A percentile compares a stretch with the other conserved stretches of the same genome.
Conservation (phyloP, 2,113 vertebrate species). For the Asarcornis scutulata region DNA sequence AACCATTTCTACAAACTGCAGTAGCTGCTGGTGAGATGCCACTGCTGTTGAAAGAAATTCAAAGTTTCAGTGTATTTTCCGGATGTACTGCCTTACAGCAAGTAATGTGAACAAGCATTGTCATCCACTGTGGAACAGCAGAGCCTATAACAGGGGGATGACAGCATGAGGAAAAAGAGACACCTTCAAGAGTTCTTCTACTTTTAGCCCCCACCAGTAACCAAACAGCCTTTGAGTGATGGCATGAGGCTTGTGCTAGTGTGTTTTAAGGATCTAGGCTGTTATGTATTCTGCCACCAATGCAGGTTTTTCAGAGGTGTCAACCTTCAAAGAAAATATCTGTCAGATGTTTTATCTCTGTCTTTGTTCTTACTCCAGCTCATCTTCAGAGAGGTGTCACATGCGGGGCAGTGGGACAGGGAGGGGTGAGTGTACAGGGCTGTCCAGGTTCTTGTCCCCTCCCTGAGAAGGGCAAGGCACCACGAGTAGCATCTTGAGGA, state of each 20-base stretch:
- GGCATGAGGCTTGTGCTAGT: background rate
- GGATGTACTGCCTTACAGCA: background rate
- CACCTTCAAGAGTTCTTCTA: background rate
- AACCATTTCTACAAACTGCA: background rate
- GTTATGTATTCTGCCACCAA: fast-evolving
- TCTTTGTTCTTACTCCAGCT: background rate
- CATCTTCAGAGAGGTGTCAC: background rate
- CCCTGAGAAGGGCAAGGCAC: background rate
- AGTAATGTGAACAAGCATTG: no score
- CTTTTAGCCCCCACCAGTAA: background rate
- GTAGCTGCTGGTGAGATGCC: background rate
- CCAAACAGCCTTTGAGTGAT: background rate
- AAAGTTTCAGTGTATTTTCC: fast-evolving
- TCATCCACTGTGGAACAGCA: background rate
- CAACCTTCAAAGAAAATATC: background rate
- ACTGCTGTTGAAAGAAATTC: background rate
- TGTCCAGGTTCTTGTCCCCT: background rate
- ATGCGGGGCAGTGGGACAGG: background rate
- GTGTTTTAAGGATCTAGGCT: background rate
- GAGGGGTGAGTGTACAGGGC: background rate
- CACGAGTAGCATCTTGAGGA: background rate
- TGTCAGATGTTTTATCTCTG: background rate
- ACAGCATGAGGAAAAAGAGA: no score
- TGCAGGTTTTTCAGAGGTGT: background rate
- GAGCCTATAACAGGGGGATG: fast-evolving